Percentiles rank a stretch among this genome's conserved stretches.
Conservation (phyloP, 2,113 vertebrate genomes). For the Anseranas semipalmata region DNA sequence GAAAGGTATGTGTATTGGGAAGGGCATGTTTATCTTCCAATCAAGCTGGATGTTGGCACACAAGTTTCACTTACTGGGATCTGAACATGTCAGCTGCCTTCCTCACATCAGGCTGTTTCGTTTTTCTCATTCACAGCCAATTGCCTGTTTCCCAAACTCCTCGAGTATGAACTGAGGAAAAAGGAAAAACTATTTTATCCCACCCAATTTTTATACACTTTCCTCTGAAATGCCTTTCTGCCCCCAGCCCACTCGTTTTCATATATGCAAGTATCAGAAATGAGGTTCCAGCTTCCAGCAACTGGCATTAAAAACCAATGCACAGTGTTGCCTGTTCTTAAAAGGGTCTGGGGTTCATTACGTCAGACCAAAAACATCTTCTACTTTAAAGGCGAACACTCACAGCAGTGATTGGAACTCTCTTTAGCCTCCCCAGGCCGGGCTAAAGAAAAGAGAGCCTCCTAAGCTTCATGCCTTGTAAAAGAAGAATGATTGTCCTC, state of each 20-base stretch:
- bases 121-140: constrained; percentile 5
- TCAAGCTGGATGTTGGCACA: neutral
- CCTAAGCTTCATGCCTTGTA: neutral
- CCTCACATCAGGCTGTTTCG: neutral
- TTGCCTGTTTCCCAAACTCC: neutral
- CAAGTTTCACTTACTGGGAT: neutral
- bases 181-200: neutral
- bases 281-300: neutral
- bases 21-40: constrained; percentile 41
- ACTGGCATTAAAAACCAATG: neutral
- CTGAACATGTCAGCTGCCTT: neutral
- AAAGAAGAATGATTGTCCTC: neutral
- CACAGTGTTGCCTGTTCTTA: neutral
- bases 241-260: neutral
- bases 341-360: neutral
- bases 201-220: neutral
- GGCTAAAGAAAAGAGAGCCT: neutral
- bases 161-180: neutral
- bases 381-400: neutral
- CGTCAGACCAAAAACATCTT: neutral
- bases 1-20: constrained; percentile 29
- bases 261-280: neutral
- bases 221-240: neutral
- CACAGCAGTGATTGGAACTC: neutral
- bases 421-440: neutral